phyloP scores from a whole-genome alignment of 2,113 vertebrate genomes.

The Brachypteracias leptosomus region DNA sequence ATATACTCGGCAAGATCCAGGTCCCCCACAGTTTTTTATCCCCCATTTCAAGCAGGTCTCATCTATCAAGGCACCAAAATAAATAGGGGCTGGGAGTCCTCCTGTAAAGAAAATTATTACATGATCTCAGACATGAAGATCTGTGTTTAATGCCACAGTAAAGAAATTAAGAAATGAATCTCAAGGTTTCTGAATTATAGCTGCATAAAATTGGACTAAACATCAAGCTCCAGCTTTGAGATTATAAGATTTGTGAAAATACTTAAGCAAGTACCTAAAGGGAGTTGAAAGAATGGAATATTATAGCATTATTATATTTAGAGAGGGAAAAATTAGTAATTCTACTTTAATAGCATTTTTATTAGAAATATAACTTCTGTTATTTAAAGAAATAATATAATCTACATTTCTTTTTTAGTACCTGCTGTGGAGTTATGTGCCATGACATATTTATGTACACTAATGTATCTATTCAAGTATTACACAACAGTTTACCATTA shows the following conservation, averaged over 20 bases:
- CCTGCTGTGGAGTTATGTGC: neutral
- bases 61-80: conserved; percentile 93
- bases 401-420: neutral
- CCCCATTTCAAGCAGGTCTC: conserved; percentile 93
- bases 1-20: conserved; percentile 89
- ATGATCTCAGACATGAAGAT: neutral
- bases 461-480: neutral
- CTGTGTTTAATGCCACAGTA: neutral
- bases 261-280: neutral
- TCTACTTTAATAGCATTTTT: neutral
- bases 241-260: neutral
- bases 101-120: conserved; percentile 77
- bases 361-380: neutral
- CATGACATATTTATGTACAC: neutral
- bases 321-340: neutral
- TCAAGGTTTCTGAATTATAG: conserved; percentile 40
- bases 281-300: neutral
- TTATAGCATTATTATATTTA: neutral
- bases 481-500: neutral
- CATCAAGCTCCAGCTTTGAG: neutral
- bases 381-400: neutral
- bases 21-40: conserved; percentile 80
- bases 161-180: conserved; percentile 6
- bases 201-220: neutral
- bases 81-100: conserved; percentile 93